phyloP scores from a whole-genome alignment of 2,797 vertebrate genomes.

The Phataginus tricuspis region DNA sequence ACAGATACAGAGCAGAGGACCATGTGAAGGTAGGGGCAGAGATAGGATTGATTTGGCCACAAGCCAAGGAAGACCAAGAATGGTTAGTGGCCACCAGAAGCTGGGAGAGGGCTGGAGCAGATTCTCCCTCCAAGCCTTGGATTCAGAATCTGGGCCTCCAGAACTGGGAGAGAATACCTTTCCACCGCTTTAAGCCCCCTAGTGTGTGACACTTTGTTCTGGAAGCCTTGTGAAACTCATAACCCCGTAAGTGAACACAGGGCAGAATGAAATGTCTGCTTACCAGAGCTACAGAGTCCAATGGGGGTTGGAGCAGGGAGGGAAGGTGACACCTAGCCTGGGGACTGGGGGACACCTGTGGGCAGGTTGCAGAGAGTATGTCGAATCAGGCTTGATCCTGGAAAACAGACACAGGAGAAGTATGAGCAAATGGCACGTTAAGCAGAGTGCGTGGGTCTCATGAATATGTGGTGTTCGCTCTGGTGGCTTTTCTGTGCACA shows the following conservation, averaged over 20 bases:
- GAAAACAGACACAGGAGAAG: not conserved
- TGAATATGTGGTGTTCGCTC: not conserved
- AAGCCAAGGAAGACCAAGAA: not conserved
- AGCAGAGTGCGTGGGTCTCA: not conserved
- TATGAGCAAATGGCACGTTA: not conserved
- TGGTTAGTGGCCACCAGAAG: rapidly evolving
- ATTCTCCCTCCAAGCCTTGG: not conserved
- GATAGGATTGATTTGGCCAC: not conserved
- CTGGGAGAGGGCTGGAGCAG: too few species aligned
- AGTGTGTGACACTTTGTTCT: not conserved
- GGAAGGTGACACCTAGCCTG: not conserved
- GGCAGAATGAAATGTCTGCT: too few species aligned
- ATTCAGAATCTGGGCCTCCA: not conserved
- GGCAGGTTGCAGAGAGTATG: not conserved
- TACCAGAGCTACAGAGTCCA: not conserved
- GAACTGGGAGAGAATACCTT: not conserved
- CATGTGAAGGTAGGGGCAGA: not conserved
- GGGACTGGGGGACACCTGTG: too few species aligned
- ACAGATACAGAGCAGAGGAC: not conserved
- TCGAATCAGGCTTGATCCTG: not conserved
- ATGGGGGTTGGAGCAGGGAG: not conserved
- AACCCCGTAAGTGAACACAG: not conserved
- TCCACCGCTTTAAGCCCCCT: not conserved
- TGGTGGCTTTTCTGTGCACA: not conserved
- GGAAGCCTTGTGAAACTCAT: not conserved